Base-by-base conservation (phyloP, 2,113 vertebrate species). In the Eubucco bourcierii region DNA sequence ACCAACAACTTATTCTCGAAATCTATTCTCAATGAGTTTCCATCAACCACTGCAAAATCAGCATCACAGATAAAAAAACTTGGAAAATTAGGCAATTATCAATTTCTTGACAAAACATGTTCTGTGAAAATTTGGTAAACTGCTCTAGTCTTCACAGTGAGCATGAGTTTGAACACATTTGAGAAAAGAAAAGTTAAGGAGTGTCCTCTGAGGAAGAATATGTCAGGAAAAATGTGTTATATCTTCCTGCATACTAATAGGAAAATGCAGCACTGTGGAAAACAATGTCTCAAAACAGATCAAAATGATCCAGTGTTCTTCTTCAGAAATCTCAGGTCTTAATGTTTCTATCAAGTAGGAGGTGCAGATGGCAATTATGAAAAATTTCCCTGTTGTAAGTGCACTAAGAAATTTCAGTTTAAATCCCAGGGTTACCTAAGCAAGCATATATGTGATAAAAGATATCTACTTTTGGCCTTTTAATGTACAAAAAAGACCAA, bases 331-430 rank as follows among this genome's bases (percentile, higher is more conserved):
- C 65, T 95, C 86, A 91, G 33, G 19, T 93, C 83, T 95, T 67
- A 47, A 28, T 98, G 78, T 94, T 97, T 92, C 88, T 93, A 75
- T 28, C 95, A 98, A 98, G 94, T 90, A 89, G 90, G 93, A 96
- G 94, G 66, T 93, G 91, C 75, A 95, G 97, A 90, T 94, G 96
- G 96, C 97, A 98, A 94, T 97, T 96, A 93, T 84, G 93, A 94
- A 97, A 98, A 96, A 97, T 90, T 95, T 96, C 90, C 53, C 88
- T 66, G 39, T 95, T 95, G 95, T 97, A 96, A 97, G 96, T 90
- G 74, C 86, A 93, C 94, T 96, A 78, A 68, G 53, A 88, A 53
- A 61, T 65, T 61, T 61, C 23, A 50, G 27, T 76, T 65, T 87
- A 66, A 71, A 73, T 59, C 63, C 13, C 15, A 79, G 63, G 25